phyloP scores from a whole-genome alignment of 2,113 vertebrate genomes.

The Rhadina sibilatrix region DNA sequence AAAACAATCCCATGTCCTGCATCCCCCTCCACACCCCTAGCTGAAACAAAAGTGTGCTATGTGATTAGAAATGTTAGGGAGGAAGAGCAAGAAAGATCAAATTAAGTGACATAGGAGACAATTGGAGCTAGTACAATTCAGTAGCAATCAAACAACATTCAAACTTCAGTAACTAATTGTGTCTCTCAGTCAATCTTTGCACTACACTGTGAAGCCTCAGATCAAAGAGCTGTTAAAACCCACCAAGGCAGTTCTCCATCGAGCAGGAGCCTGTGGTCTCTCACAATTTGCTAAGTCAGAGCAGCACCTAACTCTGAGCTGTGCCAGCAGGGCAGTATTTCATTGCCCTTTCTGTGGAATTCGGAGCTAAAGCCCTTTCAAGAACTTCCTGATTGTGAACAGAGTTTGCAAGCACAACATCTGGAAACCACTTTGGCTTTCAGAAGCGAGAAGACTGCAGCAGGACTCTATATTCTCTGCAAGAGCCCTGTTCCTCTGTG shows the following conservation, averaged over 20 bases:
- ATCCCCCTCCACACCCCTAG: not conserved
- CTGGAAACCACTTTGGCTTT: not conserved
- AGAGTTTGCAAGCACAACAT: not conserved
- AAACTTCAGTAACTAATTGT: not conserved
- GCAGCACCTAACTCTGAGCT: not conserved
- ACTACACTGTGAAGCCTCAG: not conserved
- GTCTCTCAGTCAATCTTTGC: not conserved
- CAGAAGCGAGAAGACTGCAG: not conserved
- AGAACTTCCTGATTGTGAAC: not conserved
- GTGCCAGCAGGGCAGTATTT: not conserved
- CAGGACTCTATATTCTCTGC: not conserved
- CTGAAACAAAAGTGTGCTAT: not conserved
- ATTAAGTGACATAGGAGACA: not conserved
- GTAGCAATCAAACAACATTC: not conserved
- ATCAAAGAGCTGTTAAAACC: conserved; percentile 2
- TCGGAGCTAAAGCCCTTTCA: not conserved
- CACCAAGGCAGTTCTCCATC: not conserved
- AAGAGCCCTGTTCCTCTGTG: not conserved
- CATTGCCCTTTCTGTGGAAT: not conserved
- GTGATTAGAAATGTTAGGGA: not conserved
- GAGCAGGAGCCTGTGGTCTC: not conserved
- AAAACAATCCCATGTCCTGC: not conserved
- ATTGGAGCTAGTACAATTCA: not conserved
- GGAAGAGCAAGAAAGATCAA: not conserved
- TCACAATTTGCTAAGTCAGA: not conserved